These are phyloP conservation scores for Ellobius talpinus DNA, from an alignment of 2,113 vertebrate genomes.

Conservation along the genomic window DNA sequence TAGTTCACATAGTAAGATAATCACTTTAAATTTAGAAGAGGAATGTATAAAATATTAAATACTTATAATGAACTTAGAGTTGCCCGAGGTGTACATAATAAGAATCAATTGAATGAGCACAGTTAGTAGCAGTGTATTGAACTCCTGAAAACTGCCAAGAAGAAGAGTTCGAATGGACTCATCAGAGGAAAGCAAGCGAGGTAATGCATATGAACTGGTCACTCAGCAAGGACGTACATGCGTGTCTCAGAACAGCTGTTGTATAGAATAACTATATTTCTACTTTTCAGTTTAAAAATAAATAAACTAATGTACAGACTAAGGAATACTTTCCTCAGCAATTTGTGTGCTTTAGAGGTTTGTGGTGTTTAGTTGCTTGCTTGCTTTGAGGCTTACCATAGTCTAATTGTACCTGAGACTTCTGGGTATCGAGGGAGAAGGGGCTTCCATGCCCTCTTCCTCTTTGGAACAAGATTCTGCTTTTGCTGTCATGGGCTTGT, in stretches of 20 bases:
- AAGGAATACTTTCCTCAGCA: background rate
- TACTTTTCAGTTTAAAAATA: background rate
- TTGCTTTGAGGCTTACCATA: background rate
- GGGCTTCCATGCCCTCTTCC: background rate
- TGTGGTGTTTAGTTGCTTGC: background rate
- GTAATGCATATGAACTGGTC: background rate
- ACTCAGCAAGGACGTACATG: background rate
- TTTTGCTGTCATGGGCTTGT: background rate
- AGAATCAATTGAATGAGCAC: background rate
- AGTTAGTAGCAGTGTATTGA: background rate
- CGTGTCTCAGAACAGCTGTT: background rate
- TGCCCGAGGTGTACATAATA: background rate
- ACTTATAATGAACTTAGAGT: background rate
- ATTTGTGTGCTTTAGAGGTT: background rate
- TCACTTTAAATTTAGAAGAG: background rate
- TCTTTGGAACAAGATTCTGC: background rate
- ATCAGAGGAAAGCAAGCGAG: background rate
- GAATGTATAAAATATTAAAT: constrained; percentile 23
- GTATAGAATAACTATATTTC: background rate
- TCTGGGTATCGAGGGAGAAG: background rate
- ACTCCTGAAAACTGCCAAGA: constrained; percentile 3
- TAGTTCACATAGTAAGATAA: background rate
- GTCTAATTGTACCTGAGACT: background rate
- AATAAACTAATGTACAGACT: background rate
- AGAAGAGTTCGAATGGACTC: background rate